phyloP scores from a whole-genome alignment of 1,140 invertebrate genomes.

The Melipona quadrifasciata region DNA sequence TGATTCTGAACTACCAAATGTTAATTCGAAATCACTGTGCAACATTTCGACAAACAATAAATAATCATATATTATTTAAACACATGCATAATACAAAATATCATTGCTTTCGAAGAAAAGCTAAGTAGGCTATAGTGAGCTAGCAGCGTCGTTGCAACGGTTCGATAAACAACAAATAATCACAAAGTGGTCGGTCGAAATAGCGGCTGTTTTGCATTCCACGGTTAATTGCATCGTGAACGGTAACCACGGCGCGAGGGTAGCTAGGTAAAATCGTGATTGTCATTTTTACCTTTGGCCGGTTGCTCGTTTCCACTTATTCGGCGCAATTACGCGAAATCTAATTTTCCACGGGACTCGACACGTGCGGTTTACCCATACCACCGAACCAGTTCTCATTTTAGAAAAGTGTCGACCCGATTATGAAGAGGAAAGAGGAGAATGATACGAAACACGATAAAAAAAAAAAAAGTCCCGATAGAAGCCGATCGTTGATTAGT shows the following conservation, averaged over 20 bases:
- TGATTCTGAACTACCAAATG: too few relatives aligned
- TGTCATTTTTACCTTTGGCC: slow-evolving; percentile 21
- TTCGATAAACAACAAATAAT: not conserved
- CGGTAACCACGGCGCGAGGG: not conserved
- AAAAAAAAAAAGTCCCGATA: slow-evolving; percentile 13
- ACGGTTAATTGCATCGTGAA: slow-evolving; percentile 11
- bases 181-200: not conserved
- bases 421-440: not conserved
- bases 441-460: slow-evolving; percentile 14
- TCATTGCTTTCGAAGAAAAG: not conserved
- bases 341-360: slow-evolving; percentile 15
- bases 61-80: too few relatives aligned
- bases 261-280: not conserved
- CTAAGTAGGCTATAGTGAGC: not conserved
- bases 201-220: slow-evolving; percentile 13
- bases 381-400: slow-evolving; percentile 3
- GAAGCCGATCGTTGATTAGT: slow-evolving; percentile 1
- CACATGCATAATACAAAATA: too few relatives aligned
- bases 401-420: not conserved
- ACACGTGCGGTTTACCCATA: not conserved
- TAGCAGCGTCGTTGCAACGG: not conserved
- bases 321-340: slow-evolving; percentile 22
- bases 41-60: too few relatives aligned
- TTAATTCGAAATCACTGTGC: too few relatives aligned
- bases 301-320: slow-evolving; percentile 14